These are phyloP conservation scores for Piaya cayana DNA, from an alignment of 2,113 vertebrate genomes.

Conservation along the genomic window DNA sequence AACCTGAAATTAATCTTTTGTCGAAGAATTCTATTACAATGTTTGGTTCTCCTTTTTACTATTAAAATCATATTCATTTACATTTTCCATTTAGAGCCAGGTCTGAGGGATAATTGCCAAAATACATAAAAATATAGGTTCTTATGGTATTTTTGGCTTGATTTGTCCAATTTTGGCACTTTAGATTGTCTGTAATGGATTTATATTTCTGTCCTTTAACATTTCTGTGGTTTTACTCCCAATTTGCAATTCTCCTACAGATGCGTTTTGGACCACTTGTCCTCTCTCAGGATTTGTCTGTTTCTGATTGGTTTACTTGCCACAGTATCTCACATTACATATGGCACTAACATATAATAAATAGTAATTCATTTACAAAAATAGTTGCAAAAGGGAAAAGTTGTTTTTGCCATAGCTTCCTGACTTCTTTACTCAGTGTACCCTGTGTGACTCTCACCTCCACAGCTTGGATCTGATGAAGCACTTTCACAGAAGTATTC, in stretches of 20 bases:
- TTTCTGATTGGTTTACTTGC: not conserved
- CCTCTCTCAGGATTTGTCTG: not conserved
- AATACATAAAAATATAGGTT: not conserved
- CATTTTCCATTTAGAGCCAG: not conserved
- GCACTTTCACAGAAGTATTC: constrained; percentile 26
- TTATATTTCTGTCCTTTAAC: constrained; percentile 41
- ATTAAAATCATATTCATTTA: constrained; percentile 9
- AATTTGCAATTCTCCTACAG: constrained; percentile 44
- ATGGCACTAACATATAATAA: not conserved
- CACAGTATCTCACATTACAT: not conserved
- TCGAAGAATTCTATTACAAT: not conserved
- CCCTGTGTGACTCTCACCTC: constrained; percentile 13
- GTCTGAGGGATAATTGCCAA: constrained; percentile 21
- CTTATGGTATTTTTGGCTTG: constrained; percentile 42
- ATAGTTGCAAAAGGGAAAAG: not conserved
- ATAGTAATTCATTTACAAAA: constrained; percentile 4
- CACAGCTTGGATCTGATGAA: not conserved
- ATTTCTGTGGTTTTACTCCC: constrained; percentile 67
- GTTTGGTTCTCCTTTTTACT: constrained; percentile 7
- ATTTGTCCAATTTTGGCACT: constrained; percentile 17
- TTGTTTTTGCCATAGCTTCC: not conserved
- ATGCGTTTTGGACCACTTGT: not conserved
- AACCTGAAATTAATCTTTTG: not conserved
- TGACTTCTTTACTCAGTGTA: not conserved
- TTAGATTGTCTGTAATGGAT: constrained; percentile 16